Evolutionary conservation across 1,140 invertebrate genomes (phyloP), one percentile per base, ranked within the genome.

Genomic region (Carposina sasakii): DNA sequence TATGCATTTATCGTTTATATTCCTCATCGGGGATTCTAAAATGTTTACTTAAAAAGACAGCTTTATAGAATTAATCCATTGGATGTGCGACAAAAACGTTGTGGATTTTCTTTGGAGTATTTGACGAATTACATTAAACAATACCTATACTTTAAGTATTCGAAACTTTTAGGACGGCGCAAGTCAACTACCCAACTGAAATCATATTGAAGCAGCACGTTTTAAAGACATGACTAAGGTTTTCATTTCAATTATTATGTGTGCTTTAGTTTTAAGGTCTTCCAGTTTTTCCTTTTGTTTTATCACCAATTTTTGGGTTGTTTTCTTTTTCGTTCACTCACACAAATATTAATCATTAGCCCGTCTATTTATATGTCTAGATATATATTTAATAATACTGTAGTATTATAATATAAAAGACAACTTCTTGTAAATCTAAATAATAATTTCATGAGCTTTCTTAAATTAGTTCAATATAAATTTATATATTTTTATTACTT

Each of bases 401-500:
- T 65, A 63, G 54, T 70, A 69, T 60, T 63, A 67, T 65, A 62
- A 71, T 65, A 52, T 74, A 81, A 81, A 81, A 81, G 77, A 81
- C 77, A 81, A 76, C 69, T 55, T 78, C 72, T 71, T 73, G 63
- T 81, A 67, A 76, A 60, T 71, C 63, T 66, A 64, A 63, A 49
- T n/a, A 72, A 72, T 68, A 71, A 67, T 79, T 74, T 75, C 75
- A 81, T 67, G 76, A 81, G 76, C 76, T 81, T 83, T 81, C 63
- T 72, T 69, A 76, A 64, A 71, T 76, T 79, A 81, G 67, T 76
- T 76, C 57, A 64, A 70, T 72, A 55, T 53, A 67, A 71, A 76
- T 64, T 63, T 79, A 78, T 79, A 77, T 81, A 81, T 81, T 81
- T 79, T 81, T 81, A 70, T 78, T 81, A 81, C 77, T 77, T 66